Base-by-base conservation (phyloP, 2,888 invertebrate genomes). In the Mimumesa dahlbomi region DNA sequence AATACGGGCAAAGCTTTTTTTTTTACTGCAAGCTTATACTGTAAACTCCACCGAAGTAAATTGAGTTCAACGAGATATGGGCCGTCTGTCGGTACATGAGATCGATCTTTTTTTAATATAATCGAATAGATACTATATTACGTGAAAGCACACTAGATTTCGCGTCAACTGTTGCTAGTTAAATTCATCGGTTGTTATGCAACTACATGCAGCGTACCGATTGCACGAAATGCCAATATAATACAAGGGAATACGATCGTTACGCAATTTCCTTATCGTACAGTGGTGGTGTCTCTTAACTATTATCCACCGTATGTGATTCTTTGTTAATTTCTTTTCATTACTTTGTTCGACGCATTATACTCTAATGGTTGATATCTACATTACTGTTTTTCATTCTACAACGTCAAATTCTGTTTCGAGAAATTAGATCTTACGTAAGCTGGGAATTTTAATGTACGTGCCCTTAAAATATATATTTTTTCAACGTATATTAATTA, bases 231-330 rank as follows among this genome's bases (percentile, higher is more conserved):
- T 46, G 56, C 13, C 38, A 54, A 31, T 54, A 57, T 48, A 59
- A 61, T 50, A 54, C 61, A 11, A 36, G 46, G 29, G 34, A 61
- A 61, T 31, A 48, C 25, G 53, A 58, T 59, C 31, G 46, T 70
- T 70, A 45, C 67, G 54, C 56, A 70, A 70, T 22, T 46, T 36
- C 40, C 70, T 67, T 70, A 56, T 61, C 70, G 49, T 45, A 49
- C 7, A 29, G 34, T 50, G 53, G 65, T 54, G 53, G 31, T 65
- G 48, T 36, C 58, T 52, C 58, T 58, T 54, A 13, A 50, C 63
- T 63, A 49, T 50, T 56, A 36, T 21, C 49, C 19, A 25, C 25
- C 7, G 25, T 25, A 25, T 25, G 3, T 5, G 7, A 25, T 5
- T 25, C 25, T 25, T 25, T 5, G 25, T 25, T 25, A 3, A 25